Evolutionary conservation across 2,113 vertebrate species (phyloP).

Genomic region (Pseudonaja textilis): DNA sequence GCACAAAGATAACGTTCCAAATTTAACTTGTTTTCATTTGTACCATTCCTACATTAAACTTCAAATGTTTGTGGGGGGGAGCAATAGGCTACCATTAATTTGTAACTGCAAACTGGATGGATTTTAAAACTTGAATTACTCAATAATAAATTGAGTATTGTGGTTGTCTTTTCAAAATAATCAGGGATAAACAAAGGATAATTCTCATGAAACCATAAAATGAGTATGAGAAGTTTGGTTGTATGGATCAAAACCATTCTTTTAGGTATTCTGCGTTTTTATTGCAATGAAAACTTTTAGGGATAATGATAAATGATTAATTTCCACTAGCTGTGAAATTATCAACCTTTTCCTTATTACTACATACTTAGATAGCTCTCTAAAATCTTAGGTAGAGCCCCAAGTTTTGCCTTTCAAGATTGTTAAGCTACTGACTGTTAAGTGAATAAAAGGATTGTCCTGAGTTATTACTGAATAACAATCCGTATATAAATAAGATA

Average conservation of each 20-base stretch:
- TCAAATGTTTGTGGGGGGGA: neutral
- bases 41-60: neutral
- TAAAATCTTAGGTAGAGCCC: neutral
- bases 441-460: neutral
- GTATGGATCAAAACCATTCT: neutral
- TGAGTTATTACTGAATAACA: neutral
- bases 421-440: neutral
- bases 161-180: neutral
- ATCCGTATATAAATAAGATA: neutral
- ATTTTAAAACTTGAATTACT: neutral
- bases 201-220: neutral
- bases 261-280: neutral
- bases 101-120: accelerated
- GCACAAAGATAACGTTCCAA: conserved; percentile 35
- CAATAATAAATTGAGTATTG: neutral
- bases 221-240: neutral
- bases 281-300: neutral
- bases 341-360: neutral
- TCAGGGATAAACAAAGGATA: neutral
- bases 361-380: neutral
- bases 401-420: neutral
- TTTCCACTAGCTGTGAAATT: neutral
- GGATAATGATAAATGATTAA: neutral
- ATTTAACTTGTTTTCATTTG: conserved; percentile 16
- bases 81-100: neutral